Evolutionary conservation across 64 coral and sea anemone species (phyloP), one percentile per base, ranked within the genome.

Genomic region (Acropora tenuis): DNA sequence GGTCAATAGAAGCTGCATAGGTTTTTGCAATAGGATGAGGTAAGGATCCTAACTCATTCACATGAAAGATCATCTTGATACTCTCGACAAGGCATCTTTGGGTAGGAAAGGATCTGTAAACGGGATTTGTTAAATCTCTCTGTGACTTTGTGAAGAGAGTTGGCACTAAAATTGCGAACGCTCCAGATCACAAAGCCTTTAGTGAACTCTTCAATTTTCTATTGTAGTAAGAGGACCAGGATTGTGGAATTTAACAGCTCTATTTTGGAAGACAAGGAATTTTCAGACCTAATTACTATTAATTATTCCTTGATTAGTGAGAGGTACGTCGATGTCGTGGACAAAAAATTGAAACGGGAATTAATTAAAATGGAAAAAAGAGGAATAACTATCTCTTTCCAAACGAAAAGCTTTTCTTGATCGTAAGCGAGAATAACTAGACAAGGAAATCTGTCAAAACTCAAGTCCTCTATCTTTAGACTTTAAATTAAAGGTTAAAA

Each of bases 111-210:
- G 30, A 30, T 30, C 30, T 30, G 30, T 30, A 30, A 30, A 30
- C 30, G 30, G 30, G 30, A 30, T 30, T 30, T 30, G 18, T 30
- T 20, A 73, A 73, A 20, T 30, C 18, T 20, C 69, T 73, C 2
- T 20, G 18, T 73, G 30, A 73, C 5, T 73, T 40, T 40, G 18
- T 73, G 5, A 20, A 40, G 18, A 17, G 17, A 18, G 76, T 78
- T 46, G 76, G 16, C 17, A 78, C 47, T 30, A 30, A 30, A 30
- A 30, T 16, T 19, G 10, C 76, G 1, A 78, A 17, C 10, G 76
- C 76, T 2, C 76, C 47, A 15, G 76, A 78, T n/a, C 76, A 78
- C 8, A 78, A 78, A 78, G 76, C 76, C 17, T 78, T 78, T 50
- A 78, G 16, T 78, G 49, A 78, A 17, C 44, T 10, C 45, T 78